phyloP scores from a whole-genome alignment of 2,797 vertebrate species.

The Enteromius viviparus region DNA sequence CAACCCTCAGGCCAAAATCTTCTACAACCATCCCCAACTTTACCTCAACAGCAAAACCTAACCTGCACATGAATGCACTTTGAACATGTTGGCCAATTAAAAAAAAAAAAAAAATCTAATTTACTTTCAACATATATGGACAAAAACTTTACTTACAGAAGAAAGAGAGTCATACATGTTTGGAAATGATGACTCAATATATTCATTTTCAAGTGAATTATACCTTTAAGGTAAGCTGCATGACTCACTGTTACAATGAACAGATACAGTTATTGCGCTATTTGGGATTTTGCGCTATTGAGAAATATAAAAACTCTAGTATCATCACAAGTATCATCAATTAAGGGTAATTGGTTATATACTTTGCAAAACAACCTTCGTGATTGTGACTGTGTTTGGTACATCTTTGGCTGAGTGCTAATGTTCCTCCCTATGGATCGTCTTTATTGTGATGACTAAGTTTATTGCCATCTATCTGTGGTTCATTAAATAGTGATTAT shows the following conservation, averaged over 20 bases:
- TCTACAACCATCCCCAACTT: constrained; percentile 60
- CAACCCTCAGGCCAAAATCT: constrained; percentile 52
- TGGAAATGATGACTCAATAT: not conserved
- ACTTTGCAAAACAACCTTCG: not conserved
- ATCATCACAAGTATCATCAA: not conserved
- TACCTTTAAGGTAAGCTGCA: not conserved
- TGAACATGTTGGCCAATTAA: not conserved
- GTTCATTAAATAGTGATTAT: constrained; percentile 25
- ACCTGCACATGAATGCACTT: not conserved
- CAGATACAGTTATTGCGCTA: not conserved
- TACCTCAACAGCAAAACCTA: constrained; percentile 49
- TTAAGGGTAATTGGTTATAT: not conserved
- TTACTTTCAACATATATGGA: not conserved
- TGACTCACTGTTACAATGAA: not conserved
- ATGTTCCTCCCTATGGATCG: not conserved
- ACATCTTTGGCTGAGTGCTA: not conserved
- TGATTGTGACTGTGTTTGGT: not conserved
- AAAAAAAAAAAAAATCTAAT: not conserved
- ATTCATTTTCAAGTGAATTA: not conserved
- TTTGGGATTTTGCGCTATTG: not conserved
- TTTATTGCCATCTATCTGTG: constrained; percentile 9
- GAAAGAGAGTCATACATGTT: not conserved
- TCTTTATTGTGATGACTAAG: not conserved
- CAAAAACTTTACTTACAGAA: not conserved
- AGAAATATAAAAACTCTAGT: not conserved